phyloP scores from a whole-genome alignment of 2,888 invertebrate species.

The Drosophila cracens region DNA sequence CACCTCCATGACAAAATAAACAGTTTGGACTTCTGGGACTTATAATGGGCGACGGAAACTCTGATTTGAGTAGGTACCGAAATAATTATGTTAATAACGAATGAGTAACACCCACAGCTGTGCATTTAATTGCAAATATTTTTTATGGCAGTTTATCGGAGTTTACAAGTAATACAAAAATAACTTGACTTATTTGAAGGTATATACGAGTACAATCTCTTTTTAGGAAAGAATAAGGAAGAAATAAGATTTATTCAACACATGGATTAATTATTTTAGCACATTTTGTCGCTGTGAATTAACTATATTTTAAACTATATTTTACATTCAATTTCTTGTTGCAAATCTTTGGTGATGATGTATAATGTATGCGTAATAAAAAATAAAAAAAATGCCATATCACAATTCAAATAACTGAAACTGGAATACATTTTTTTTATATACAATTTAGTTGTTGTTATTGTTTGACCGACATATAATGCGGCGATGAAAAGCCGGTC shows the following conservation, averaged over 20 bases:
- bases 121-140: background rate
- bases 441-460: background rate
- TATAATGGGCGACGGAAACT: background rate
- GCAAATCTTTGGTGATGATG: background rate
- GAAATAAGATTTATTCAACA: background rate
- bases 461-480: conserved; percentile 6
- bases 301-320: background rate
- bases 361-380: background rate
- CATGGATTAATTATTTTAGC: background rate
- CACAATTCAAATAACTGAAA: conserved; percentile 13
- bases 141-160: background rate
- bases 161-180: background rate
- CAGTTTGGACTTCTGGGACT: background rate
- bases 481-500: conserved; percentile 49
- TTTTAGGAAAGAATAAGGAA: background rate
- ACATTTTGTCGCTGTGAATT: background rate
- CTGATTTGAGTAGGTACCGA: background rate
- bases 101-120: background rate
- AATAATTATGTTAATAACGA: background rate
- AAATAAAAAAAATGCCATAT: background rate
- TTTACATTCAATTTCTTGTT: background rate
- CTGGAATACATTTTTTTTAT: conserved; percentile 4
- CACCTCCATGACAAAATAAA: background rate
- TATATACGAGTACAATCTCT: background rate
- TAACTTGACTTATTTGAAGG: background rate